Evolutionary conservation across 2,113 vertebrate genomes (phyloP).

Genomic region (Suncus etruscus): DNA sequence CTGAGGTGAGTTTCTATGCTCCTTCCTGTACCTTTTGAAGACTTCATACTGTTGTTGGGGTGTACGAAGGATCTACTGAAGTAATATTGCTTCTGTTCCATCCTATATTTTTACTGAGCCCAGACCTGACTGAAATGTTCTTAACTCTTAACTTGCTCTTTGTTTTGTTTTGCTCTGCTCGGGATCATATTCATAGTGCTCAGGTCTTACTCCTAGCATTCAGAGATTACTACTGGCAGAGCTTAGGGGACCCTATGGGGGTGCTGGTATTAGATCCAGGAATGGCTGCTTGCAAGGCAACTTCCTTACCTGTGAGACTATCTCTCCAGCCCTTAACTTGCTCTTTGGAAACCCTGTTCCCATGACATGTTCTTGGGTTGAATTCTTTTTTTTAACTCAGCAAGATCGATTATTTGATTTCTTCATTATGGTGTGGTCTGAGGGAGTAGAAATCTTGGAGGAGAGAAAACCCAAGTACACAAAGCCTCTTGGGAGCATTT

Average conservation of each 20-base stretch:
- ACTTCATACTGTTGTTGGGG: too few species aligned
- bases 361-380: not conserved
- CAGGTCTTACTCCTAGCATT: not conserved
- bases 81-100: not conserved
- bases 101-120: not conserved
- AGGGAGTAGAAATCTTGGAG: not conserved
- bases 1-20: too few species aligned
- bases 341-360: not conserved
- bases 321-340: not conserved
- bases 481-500: not conserved
- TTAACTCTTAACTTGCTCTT: not conserved
- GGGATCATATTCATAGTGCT: not conserved
- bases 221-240: too few species aligned
- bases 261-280: too few species aligned
- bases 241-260: too few species aligned
- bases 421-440: rapidly evolving
- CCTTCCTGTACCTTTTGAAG: too few species aligned
- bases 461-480: not conserved
- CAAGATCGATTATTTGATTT: not conserved
- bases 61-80: too few species aligned
- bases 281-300: too few species aligned
- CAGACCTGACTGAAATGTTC: rapidly evolving
- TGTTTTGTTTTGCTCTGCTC: not conserved
- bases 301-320: too few species aligned
- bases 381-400: not conserved